Evolutionary conservation across 1,140 invertebrate genomes (phyloP).

Genomic region (Meloidogyne exigua): DNA sequence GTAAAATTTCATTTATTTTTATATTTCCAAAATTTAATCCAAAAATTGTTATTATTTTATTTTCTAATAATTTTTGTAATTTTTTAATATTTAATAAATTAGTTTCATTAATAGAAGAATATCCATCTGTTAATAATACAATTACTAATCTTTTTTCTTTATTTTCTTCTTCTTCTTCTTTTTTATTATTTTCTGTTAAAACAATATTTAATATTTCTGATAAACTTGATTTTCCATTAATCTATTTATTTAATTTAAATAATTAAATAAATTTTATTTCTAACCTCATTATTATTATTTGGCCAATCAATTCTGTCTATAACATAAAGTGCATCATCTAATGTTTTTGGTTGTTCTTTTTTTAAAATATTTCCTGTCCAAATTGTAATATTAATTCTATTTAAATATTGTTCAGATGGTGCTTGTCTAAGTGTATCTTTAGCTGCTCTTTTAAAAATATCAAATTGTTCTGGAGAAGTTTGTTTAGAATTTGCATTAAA

Average conservation of each 20-base stretch:
- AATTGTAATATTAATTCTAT: slow-evolving; percentile 20
- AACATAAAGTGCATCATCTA: slow-evolving; percentile 36
- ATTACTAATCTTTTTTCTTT: neutral
- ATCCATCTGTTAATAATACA: neutral
- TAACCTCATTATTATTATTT: neutral
- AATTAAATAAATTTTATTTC: too few species aligned
- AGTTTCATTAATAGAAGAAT: neutral
- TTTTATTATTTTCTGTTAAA: neutral
- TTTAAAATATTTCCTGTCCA: slow-evolving; percentile 15
- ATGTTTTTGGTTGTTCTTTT: slow-evolving; percentile 18
- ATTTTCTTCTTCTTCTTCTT: neutral
- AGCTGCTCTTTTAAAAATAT: slow-evolving; percentile 15
- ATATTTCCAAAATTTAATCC: slow-evolving; percentile 1
- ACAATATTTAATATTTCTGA: neutral
- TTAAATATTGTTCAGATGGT: neutral
- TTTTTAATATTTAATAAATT: neutral
- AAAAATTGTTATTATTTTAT: neutral
- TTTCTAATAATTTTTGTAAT: slow-evolving; percentile 2
- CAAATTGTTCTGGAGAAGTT: slow-evolving; percentile 17
- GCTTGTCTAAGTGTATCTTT: slow-evolving; percentile 29
- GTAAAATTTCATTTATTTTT: slow-evolving; percentile 1
- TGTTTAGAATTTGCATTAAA: neutral
- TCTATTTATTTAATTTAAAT: too few species aligned
- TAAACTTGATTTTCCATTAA: neutral
- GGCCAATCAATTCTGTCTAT: slow-evolving; percentile 23